Conservation (phyloP, 1,140 invertebrate genomes). For the Drosophila tsacasi region DNA sequence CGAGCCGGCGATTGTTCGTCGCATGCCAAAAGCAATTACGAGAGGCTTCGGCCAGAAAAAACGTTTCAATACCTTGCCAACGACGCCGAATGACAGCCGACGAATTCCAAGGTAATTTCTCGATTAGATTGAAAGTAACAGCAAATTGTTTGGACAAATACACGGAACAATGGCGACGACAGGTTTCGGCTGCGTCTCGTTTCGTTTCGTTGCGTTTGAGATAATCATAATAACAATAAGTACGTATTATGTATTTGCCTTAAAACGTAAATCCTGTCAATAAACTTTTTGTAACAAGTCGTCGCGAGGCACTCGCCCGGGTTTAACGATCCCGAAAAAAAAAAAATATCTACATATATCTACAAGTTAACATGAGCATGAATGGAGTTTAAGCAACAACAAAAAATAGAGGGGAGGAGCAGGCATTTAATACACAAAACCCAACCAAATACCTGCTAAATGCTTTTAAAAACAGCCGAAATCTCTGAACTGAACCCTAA, state of each 20-base stretch:
- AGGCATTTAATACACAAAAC: constrained; percentile 50
- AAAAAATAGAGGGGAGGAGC: constrained; percentile 6
- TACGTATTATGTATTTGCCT: constrained; percentile 49
- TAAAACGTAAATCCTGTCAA: constrained; percentile 69
- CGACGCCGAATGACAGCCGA: neutral
- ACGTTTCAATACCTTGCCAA: constrained; percentile 33
- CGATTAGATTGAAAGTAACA: constrained; percentile 61
- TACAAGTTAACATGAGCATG: constrained; percentile 29
- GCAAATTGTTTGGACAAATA: constrained; percentile 49
- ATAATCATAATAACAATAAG: constrained; percentile 44
- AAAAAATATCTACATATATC: constrained; percentile 38
- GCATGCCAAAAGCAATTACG: constrained; percentile 49
- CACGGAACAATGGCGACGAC: constrained; percentile 24
- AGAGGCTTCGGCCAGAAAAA: constrained; percentile 16
- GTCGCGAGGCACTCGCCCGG: constrained; percentile 39
- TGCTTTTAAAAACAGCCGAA: constrained; percentile 63
- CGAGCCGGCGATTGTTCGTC: constrained; percentile 26
- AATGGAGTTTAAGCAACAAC: constrained; percentile 18
- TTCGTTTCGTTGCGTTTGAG: constrained; percentile 31
- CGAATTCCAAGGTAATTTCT: constrained; percentile 51
- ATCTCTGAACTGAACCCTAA: constrained; percentile 52
- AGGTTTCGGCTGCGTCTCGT: constrained; percentile 11
- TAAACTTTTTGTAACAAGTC: constrained; percentile 67
- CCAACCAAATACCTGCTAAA: constrained; percentile 59
- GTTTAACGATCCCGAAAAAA: constrained; percentile 69